phyloP scores from a whole-genome alignment of 2,113 vertebrate species.

The Epinephelus fuscoguttatus region DNA sequence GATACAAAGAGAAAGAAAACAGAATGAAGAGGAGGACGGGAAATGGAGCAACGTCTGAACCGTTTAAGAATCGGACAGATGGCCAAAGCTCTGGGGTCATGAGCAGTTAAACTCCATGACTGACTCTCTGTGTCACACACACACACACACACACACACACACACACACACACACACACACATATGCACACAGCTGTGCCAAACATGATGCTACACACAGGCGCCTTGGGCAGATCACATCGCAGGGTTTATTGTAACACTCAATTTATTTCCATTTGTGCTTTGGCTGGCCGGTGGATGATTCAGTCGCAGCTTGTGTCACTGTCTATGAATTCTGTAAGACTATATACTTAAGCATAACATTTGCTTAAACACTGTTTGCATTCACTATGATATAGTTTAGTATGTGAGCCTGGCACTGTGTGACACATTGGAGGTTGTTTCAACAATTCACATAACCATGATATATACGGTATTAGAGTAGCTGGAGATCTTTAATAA shows the following conservation, averaged over 20 bases:
- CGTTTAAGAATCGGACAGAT: not conserved
- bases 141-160: not conserved
- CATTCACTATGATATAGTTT: not conserved
- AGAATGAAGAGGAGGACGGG: not conserved
- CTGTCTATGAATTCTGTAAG: not conserved
- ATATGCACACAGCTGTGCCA: not conserved
- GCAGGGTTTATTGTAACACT: not conserved
- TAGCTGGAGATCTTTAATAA: not conserved
- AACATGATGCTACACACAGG: not conserved
- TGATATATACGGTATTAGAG: not conserved
- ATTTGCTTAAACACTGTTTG: not conserved
- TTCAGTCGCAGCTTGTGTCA: not conserved
- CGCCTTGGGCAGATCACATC: not conserved
- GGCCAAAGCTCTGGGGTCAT: not conserved
- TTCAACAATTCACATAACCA: not conserved
- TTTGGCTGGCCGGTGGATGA: not conserved
- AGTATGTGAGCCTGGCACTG: not conserved
- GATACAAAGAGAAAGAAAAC: not conserved
- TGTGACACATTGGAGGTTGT: not conserved
- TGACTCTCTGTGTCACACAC: not conserved
- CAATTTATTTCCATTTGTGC: not conserved
- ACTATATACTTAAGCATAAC: not conserved
- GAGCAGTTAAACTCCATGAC: not conserved
- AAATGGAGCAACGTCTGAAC: constrained; percentile 7
- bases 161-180: too few relatives aligned